Evolutionary conservation across 2,797 vertebrate genomes (phyloP), one percentile per base, ranked within the genome.

Genomic region (Pantherophis alleghaniensis): DNA sequence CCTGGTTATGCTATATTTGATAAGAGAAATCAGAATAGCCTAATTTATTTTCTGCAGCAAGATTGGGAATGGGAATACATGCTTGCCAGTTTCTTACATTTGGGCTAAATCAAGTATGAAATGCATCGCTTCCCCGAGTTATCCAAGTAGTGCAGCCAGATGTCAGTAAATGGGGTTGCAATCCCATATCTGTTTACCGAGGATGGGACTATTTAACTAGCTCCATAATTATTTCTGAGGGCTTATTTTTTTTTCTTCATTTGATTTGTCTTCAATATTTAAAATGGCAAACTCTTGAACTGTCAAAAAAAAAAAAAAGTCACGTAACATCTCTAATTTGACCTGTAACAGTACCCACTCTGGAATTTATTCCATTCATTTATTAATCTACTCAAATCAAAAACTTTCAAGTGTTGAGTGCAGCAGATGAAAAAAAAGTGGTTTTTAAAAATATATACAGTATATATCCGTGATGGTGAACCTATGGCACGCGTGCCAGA

Each of bases 41-140:
- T 57, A 56, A 14, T 94, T 95, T 92, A 66, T 93, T 93, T 93
- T 28, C 89, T 88, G 3, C n/a, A 92, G 22, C 37, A 6, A 4
- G 55, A 55, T 92, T 93, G 60, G 59, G 86, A 94, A 56, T 83
- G 87, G 94, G 63, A 18, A 61, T 93, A 79, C 42, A 2, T 24
- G 56, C 13, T 93, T 95, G 79, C 56, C 74, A 93, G 9, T 94
- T 94, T 94, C 55, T 66, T 16, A 74, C 94, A 88, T 91, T 92
- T 94, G 28, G 47, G 28, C 57, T 94, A 91, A 93, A 95, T 95
- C 87, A 91, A 86, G 74, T 87, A 94, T 63, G 92, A 93, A 88
- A 86, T 95, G 92, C 42, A 86, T 91, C 61, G 57, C 12, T 94
- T 90, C 86, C 56, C 0, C 7, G 14, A 9, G 63, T 96, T 90